Evolutionary conservation across 2,797 vertebrate species (phyloP).

Genomic region (Ctenopoma multispine): DNA sequence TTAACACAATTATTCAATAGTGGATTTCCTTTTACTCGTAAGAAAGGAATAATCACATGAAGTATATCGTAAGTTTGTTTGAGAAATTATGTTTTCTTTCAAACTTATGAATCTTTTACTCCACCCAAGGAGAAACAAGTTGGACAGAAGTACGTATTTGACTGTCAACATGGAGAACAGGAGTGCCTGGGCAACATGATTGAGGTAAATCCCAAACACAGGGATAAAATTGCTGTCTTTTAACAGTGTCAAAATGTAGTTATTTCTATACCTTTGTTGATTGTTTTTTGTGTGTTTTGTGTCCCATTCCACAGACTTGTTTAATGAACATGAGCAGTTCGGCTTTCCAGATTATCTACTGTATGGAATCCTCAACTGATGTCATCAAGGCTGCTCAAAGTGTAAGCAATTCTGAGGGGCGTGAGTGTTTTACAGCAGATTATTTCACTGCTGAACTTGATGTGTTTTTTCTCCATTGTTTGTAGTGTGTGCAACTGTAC

Average conservation of each 20-base stretch:
- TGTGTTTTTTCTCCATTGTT: not conserved
- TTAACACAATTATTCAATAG: not conserved
- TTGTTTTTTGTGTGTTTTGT: not conserved
- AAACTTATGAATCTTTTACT: not conserved
- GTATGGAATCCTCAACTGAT: conserved; percentile 85
- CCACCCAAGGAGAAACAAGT: conserved; percentile 82
- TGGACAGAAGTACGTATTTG: conserved; percentile 81
- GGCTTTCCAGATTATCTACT: conserved; percentile 81
- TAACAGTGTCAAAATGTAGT: not conserved
- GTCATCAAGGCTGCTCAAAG: conserved; percentile 71
- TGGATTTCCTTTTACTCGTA: not conserved
- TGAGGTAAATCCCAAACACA: conserved; percentile 81
- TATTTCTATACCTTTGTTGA: not conserved
- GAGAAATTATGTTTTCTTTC: not conserved
- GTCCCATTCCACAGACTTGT: conserved; percentile 82
- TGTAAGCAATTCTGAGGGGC: conserved; percentile 59
- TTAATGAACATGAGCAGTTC: conserved; percentile 72
- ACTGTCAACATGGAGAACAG: conserved; percentile 90
- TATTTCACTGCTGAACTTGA: not conserved
- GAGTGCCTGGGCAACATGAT: conserved; percentile 95
- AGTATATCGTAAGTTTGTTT: not conserved
- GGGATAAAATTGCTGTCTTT: not conserved
- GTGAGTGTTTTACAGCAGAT: not conserved
- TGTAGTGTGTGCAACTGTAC: conserved; percentile 86
- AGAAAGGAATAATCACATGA: not conserved